Conservation (phyloP, 2,797 vertebrate species). For the Neosilurus hyrtlii region DNA sequence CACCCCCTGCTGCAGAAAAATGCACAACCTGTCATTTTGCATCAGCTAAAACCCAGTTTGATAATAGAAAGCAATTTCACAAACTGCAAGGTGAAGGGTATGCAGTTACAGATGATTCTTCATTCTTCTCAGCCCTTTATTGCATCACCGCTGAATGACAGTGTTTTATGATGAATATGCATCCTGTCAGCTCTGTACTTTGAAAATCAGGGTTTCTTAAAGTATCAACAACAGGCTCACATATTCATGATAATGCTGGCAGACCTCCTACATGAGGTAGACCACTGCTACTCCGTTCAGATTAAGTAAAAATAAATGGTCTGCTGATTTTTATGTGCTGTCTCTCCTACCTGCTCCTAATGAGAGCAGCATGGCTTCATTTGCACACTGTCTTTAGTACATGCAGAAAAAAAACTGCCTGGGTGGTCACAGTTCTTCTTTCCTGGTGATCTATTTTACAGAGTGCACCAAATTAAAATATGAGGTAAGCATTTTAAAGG, state of each 20-base stretch:
- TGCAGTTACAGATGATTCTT: not conserved
- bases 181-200: not conserved
- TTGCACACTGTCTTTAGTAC: constrained; percentile 53
- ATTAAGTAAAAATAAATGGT: constrained; percentile 1
- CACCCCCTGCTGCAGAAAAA: constrained; percentile 43
- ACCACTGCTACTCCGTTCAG: not conserved
- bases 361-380: constrained; percentile 58
- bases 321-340: constrained; percentile 52
- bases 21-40: constrained; percentile 38
- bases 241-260: not conserved
- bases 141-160: constrained; percentile 1
- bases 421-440: constrained; percentile 34
- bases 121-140: not conserved
- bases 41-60: constrained; percentile 36
- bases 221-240: not conserved
- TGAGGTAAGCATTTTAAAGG: constrained; percentile 37
- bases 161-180: not conserved
- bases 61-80: constrained; percentile 24
- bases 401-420: constrained; percentile 46
- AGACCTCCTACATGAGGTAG: not conserved
- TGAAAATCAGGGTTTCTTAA: not conserved
- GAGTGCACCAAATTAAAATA: constrained; percentile 50
- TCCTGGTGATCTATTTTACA: constrained; percentile 49
- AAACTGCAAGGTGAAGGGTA: constrained; percentile 11
- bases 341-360: constrained; percentile 56